Evolutionary conservation across 1,140 invertebrate genomes (phyloP).

Genomic region (Acromyrmex charruanus): DNA sequence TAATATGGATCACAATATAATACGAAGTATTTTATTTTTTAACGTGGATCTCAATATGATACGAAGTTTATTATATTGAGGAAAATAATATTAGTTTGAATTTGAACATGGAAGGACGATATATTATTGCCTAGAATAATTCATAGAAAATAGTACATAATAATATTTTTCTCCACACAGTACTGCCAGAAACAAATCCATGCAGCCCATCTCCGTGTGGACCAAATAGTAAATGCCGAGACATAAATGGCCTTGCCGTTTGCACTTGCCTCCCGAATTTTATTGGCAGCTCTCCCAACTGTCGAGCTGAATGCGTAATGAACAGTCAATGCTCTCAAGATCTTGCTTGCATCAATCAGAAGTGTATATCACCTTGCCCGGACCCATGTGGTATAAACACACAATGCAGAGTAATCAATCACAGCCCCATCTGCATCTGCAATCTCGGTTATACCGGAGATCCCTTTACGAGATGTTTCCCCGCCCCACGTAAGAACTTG

Average conservation of each 20-base stretch:
- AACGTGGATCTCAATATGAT: neutral
- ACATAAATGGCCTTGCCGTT: constrained; percentile 88
- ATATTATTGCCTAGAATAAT: neutral
- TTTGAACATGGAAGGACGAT: neutral
- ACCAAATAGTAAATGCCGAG: constrained; percentile 90
- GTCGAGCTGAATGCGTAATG: constrained; percentile 85
- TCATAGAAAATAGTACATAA: neutral
- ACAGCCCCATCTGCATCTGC: constrained; percentile 86
- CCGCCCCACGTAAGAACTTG: constrained; percentile 86
- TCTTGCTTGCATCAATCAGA: constrained; percentile 86
- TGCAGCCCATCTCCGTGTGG: constrained; percentile 90
- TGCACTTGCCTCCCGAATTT: constrained; percentile 90
- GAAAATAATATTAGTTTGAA: neutral
- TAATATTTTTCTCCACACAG: constrained; percentile 59
- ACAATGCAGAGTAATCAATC: constrained; percentile 83
- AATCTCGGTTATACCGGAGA: constrained; percentile 86
- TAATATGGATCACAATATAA: neutral
- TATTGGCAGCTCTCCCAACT: constrained; percentile 82
- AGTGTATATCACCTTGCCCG: constrained; percentile 86
- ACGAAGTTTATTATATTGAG: neutral
- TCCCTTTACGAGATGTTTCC: constrained; percentile 86
- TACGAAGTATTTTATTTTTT: neutral
- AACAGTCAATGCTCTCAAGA: constrained; percentile 85
- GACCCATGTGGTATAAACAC: constrained; percentile 87
- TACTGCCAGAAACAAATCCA: constrained; percentile 81